These are phyloP conservation scores for Neolamprologus hecqui DNA, from an alignment of 2,113 vertebrate species.

Conservation along the genomic window DNA sequence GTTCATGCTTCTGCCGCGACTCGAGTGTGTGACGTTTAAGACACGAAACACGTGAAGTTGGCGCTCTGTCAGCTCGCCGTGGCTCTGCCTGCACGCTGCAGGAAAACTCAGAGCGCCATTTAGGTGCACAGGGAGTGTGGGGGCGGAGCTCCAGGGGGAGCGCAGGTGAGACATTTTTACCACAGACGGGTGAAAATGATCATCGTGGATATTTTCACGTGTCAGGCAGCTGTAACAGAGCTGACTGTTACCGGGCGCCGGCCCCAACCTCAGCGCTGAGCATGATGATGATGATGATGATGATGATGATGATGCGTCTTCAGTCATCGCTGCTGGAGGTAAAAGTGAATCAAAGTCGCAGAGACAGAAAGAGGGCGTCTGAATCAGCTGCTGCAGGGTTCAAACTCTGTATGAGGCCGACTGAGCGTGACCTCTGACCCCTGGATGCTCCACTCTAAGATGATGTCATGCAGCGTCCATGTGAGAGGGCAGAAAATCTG, in stretches of 20 bases:
- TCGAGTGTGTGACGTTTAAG: background rate
- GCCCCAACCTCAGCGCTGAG: background rate
- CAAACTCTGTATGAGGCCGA: background rate
- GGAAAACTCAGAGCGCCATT: background rate
- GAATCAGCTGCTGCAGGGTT: background rate
- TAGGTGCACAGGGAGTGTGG: background rate
- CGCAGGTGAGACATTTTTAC: background rate
- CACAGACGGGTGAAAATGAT: background rate
- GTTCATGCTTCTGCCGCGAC: rapidly evolving
- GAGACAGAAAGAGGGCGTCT: background rate
- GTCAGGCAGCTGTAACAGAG: background rate
- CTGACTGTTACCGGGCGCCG: background rate
- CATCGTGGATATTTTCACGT: background rate
- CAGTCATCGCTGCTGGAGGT: background rate
- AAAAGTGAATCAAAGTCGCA: background rate
- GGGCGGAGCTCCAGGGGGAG: background rate
- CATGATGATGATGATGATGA: background rate
- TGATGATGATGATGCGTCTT: background rate
- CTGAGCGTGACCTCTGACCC: background rate
- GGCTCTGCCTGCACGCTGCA: background rate
- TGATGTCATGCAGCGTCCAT: background rate
- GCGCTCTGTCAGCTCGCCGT: background rate
- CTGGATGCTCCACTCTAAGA: background rate
- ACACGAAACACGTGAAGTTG: too few species aligned
- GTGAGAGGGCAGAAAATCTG: background rate